Percentiles rank a stretch among this genome's conserved stretches.
phyloP scores from a whole-genome alignment of 2,797 vertebrate genomes.

The Gymnoscopelus microlampas region DNA sequence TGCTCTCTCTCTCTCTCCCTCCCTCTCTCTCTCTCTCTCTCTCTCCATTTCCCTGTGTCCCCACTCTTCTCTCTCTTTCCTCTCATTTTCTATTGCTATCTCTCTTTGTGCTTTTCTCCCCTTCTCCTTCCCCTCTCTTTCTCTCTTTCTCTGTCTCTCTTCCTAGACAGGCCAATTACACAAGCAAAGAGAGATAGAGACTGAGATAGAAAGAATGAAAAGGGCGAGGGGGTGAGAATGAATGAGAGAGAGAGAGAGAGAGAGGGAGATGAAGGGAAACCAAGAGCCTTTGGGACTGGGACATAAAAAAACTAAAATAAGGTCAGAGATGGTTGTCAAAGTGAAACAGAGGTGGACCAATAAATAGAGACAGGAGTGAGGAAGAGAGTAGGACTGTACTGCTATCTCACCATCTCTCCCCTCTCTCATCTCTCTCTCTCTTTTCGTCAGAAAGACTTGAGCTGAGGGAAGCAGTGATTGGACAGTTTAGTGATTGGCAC shows the following conservation, averaged over 20 bases:
- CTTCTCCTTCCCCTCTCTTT: not conserved
- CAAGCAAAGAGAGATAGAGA: conserved; percentile 31
- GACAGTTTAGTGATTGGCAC: conserved; percentile 8
- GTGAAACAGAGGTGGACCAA: not conserved
- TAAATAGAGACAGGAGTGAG: conserved; percentile 9
- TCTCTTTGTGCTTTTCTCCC: not conserved
- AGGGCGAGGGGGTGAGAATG: conserved; percentile 22
- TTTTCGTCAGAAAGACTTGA: not conserved
- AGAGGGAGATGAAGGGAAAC: conserved; percentile 10
- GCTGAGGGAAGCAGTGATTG: conserved; percentile 15
- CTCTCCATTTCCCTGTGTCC: not conserved
- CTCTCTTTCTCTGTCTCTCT: conserved; percentile 19
- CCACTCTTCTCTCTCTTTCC: not conserved
- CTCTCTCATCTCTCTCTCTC: conserved; percentile 12
- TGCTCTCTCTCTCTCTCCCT: conserved; percentile 17
- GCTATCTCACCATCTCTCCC: conserved; percentile 30
- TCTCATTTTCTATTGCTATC: not conserved
- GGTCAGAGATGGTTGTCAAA: conserved; percentile 35
- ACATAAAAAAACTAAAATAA: not conserved
- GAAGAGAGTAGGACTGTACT: not conserved
- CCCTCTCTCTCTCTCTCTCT: not conserved
- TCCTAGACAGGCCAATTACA: conserved; percentile 40
- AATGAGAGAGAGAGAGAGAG: conserved; percentile 28
- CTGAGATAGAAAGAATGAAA: conserved; percentile 50
- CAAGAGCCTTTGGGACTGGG: conserved; percentile 37